Percentiles rank a stretch among this genome's conserved stretches.
Evolutionary conservation across 1,140 invertebrate genomes (phyloP).

Genomic region (Drosophila equinoxialis): DNA sequence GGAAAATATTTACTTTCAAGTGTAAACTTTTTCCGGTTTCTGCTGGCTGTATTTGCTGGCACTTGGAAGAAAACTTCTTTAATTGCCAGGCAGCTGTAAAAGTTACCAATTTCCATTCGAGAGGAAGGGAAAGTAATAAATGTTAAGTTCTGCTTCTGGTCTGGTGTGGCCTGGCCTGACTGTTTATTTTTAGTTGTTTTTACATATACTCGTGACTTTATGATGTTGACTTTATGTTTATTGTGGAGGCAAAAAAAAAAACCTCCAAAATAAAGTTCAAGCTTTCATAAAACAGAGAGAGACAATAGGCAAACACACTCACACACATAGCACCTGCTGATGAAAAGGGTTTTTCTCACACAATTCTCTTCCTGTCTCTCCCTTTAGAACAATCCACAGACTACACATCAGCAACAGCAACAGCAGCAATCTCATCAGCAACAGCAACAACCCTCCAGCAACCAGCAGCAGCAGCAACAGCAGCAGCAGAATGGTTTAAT

Average conservation of each 20-base stretch:
- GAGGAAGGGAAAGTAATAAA: constrained; percentile 31
- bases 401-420: constrained; percentile 71
- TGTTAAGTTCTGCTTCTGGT: constrained; percentile 28
- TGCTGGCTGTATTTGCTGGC: constrained; percentile 30
- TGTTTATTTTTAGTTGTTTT: constrained; percentile 29
- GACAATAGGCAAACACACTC: background rate
- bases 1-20: constrained; percentile 15
- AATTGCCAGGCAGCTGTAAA: constrained; percentile 71
- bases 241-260: background rate
- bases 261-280: constrained; percentile 1
- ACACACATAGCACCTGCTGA: constrained; percentile 67
- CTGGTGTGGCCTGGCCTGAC: constrained; percentile 6
- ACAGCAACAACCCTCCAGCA: constrained; percentile 32
- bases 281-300: background rate
- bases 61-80: constrained; percentile 54
- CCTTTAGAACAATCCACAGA: constrained; percentile 70
- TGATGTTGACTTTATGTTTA: constrained; percentile 16
- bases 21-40: constrained; percentile 39
- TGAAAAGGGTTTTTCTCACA: constrained; percentile 48
- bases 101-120: constrained; percentile 51
- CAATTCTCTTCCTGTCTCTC: constrained; percentile 24
- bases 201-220: constrained; percentile 44
- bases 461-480: constrained; percentile 24
- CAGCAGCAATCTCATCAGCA: constrained; percentile 56
- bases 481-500: constrained; percentile 33